Conservation (phyloP, 2,113 vertebrate species). For the Athene cunicularia region DNA sequence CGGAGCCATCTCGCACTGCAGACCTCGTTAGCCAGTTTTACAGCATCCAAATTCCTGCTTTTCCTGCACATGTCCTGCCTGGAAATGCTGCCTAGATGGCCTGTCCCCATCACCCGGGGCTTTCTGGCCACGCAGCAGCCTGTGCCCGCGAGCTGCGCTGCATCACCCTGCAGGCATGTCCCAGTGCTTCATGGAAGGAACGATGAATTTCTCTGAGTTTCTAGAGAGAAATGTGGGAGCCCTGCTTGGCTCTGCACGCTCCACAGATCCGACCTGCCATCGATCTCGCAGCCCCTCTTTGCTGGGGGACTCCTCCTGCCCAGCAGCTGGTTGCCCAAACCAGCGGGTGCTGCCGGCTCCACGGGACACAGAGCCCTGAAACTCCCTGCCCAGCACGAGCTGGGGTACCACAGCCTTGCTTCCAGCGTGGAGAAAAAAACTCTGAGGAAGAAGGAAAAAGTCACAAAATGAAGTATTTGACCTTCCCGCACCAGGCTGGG, state of each 20-base stretch:
- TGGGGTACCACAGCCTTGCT: neutral
- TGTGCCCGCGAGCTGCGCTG: neutral
- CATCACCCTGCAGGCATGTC: neutral
- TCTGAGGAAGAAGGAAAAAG: neutral
- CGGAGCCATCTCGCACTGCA: rapidly evolving
- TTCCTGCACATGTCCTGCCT: neutral
- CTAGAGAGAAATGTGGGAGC: neutral
- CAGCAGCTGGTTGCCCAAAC: neutral
- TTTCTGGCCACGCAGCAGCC: rapidly evolving
- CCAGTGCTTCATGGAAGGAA: neutral
- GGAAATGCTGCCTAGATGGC: neutral
- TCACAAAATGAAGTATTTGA: neutral
- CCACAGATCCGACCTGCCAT: neutral
- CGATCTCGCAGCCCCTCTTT: neutral
- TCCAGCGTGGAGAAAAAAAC: neutral
- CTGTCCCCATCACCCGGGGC: neutral
- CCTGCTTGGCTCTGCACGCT: neutral
- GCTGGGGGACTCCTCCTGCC: neutral
- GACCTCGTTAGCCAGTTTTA: neutral
- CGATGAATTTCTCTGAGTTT: neutral
- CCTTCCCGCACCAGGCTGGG: neutral
- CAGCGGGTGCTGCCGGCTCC: neutral
- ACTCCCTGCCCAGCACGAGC: neutral
- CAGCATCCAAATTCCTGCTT: neutral
- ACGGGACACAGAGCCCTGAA: neutral